Evolutionary conservation across 2,888 invertebrate genomes (phyloP), one percentile per base, ranked within the genome.

Genomic region (Malacosoma neustria): DNA sequence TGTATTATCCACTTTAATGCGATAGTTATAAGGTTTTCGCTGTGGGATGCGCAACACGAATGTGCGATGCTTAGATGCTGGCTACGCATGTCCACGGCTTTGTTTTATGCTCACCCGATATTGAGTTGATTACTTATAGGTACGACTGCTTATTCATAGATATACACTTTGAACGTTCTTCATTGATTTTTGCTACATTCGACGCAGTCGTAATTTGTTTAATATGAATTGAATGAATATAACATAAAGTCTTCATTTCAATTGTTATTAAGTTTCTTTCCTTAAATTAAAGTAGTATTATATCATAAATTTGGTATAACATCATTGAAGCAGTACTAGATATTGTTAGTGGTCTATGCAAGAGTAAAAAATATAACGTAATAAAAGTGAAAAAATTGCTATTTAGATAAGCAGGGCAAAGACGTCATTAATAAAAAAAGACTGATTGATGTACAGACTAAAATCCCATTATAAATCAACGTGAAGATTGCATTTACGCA

Each of bases 41-140:
- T 54, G 50, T 47, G 45, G 49, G 42, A 54, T 69, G 68, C 59
- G 66, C 72, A 61, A 58, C 58, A 60, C 50, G 60, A 52, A 61
- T 53, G 48, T 65, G 59, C 50, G 51, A 55, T 57, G 58, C 64
- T 59, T 49, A 58, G 58, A 61, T 61, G 61, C 65, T 61, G 62
- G 71, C 61, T 75, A 85, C 85, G 85, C 84, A 84, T 84, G 85
- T 82, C 80, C 75, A 55, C 54, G 54, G 56, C 64, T 64, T 69
- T 67, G 61, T 70, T 68, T 69, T 68, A 57, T 55, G 55, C 54
- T 46, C 47, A 38, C 49, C 53, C n/a, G n/a, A 14, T 32, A 15
- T 15, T 22, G n/a, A 35, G 4, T 11, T 36, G 32, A 13, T 11
- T 14, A 13, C 14, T 30, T 22, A 22, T 22, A 22, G 2, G 22